Evolutionary conservation across 2,888 invertebrate species (phyloP).

Genomic region (Polia nebulosa): DNA sequence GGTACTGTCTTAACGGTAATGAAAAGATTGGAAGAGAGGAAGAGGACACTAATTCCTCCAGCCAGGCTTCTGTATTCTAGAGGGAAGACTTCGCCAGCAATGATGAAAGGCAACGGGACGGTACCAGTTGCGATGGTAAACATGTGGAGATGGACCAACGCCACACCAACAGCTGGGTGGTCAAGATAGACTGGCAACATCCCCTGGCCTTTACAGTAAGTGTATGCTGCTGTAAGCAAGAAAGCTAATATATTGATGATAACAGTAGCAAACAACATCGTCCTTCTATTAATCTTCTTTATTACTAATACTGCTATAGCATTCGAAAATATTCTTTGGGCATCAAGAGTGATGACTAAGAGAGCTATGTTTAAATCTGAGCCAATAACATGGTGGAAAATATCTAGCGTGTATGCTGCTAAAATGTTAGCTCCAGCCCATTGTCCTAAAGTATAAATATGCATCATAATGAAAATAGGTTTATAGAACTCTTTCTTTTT

Average conservation of each 20-base stretch:
- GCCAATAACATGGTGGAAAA: slow-evolving; percentile 75
- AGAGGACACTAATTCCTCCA: slow-evolving; percentile 79
- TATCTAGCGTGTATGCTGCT: slow-evolving; percentile 75
- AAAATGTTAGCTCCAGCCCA: slow-evolving; percentile 78
- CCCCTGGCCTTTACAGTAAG: slow-evolving; percentile 70
- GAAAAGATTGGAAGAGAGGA: slow-evolving; percentile 78
- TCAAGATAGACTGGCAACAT: slow-evolving; percentile 72
- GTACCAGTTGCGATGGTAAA: slow-evolving; percentile 90
- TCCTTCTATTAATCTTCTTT: slow-evolving; percentile 74
- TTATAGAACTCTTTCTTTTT: slow-evolving; percentile 78
- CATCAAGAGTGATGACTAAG: slow-evolving; percentile 73
- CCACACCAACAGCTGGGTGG: slow-evolving; percentile 75
- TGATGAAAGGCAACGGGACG: slow-evolving; percentile 92
- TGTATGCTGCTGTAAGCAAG: slow-evolving; percentile 73
- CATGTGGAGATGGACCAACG: slow-evolving; percentile 83
- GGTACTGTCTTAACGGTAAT: slow-evolving; percentile 79
- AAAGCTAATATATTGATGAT: slow-evolving; percentile 70
- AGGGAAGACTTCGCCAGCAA: slow-evolving; percentile 93
- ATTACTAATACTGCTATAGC: slow-evolving; percentile 73
- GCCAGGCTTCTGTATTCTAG: slow-evolving; percentile 91
- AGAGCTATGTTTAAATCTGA: slow-evolving; percentile 69
- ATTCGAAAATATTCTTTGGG: slow-evolving; percentile 76
- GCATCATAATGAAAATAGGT: slow-evolving; percentile 79
- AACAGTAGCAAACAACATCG: slow-evolving; percentile 74
- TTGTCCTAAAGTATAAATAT: slow-evolving; percentile 76